Evolutionary conservation across 2,888 invertebrate genomes (phyloP), one percentile per base, ranked within the genome.

Genomic region (Trisateles emortualis): DNA sequence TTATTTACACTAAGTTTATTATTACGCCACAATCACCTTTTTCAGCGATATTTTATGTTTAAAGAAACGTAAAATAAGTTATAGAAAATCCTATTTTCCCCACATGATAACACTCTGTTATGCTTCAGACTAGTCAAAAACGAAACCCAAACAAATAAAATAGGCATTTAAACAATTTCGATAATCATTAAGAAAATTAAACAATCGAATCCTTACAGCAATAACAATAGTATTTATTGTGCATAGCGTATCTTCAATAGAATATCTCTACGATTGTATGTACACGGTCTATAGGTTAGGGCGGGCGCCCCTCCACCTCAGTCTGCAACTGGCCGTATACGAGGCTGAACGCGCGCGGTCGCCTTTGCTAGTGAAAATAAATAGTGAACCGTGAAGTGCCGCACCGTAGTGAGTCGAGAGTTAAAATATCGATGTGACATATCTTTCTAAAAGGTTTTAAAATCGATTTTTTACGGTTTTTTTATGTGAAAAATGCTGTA

Each of bases 271-370:
- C 64, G 54, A 57, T 54, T 58, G 66, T 64, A 64, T 65, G 55
- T 58, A 68, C 68, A 62, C 64, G 67, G 65, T 50, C 72, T 74
- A 73, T 72, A 72, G 68, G 71, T 66, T 71, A 71, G 78, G 78
- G 78, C 78, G 83, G 78, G 74, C 73, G 76, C 74, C 79, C 74
- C 79, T 43, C 74, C 69, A 62, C 65, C 66, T 72, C 83, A 84
- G 84, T 84, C 75, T 70, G 67, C 71, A 62, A 61, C 63, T 60
- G 64, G 68, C 72, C 72, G 69, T 64, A 64, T 63, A 46, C 59
- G 68, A 61, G 72, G 70, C 43, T 24, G 59, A 69, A 79, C 83
- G 82, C 59, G 65, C 36, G 63, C 55, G 52, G 61, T 44, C 43
- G 53, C 61, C 59, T 48, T 44, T 60, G 59, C 47, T 42, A 52